Evolutionary conservation across 2,888 invertebrate genomes (phyloP).

Genomic region (Merodon equestris): DNA sequence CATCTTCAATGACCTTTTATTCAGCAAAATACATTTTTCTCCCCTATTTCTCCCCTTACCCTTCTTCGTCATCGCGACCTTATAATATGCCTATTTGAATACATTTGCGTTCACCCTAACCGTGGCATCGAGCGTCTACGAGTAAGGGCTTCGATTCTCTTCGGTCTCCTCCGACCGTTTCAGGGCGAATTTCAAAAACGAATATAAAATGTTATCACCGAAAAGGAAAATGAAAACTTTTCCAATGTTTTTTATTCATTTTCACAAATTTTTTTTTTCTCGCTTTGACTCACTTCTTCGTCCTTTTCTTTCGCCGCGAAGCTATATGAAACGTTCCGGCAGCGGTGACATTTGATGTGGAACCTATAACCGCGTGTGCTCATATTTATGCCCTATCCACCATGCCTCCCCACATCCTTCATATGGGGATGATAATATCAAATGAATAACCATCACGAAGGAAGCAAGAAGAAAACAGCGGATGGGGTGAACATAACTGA

Average conservation of each 20-base stretch:
- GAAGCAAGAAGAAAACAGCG: background rate
- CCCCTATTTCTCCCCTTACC: conserved; percentile 51
- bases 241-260: conserved; percentile 67
- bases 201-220: conserved; percentile 66
- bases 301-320: conserved; percentile 18
- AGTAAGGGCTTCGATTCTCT: conserved; percentile 23
- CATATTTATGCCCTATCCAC: background rate
- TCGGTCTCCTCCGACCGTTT: background rate
- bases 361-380: conserved; percentile 42
- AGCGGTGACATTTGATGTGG: conserved; percentile 63
- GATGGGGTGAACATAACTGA: conserved; percentile 20
- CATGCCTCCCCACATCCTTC: conserved; percentile 9
- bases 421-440: conserved; percentile 62
- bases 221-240: conserved; percentile 65
- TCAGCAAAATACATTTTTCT: conserved; percentile 44
- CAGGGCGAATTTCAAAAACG: conserved; percentile 18
- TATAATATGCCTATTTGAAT: conserved; percentile 68
- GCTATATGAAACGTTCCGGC: conserved; percentile 9
- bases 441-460: conserved; percentile 41
- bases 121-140: conserved; percentile 6
- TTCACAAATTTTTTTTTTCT: conserved; percentile 45
- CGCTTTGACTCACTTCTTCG: background rate
- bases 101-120: conserved; percentile 43
- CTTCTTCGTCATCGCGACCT: conserved; percentile 60
- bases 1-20: conserved; percentile 44